A percentile compares a stretch with the other conserved stretches of the same genome.
Evolutionary conservation across 2,888 invertebrate species (phyloP).

Genomic region (Drosophila neonasuta): DNA sequence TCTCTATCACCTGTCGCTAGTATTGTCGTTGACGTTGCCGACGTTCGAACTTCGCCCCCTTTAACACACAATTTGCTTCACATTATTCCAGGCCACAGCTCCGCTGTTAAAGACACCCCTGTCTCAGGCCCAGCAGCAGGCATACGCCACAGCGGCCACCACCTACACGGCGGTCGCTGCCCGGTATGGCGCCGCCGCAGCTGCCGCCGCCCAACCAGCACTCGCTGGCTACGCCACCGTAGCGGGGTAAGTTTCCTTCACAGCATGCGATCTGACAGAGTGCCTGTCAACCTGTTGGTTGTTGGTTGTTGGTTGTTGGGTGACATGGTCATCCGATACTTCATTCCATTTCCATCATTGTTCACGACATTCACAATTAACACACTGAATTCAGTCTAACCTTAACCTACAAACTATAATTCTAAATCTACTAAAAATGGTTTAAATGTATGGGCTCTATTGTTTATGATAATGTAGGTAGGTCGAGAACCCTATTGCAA

Average conservation of each 20-base stretch:
- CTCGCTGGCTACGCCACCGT: conserved; percentile 89
- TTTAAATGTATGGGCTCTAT: not conserved
- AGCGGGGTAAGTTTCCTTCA: conserved; percentile 84
- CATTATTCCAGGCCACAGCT: conserved; percentile 85
- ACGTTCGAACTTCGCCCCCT: conserved; percentile 35
- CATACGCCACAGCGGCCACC: conserved; percentile 93
- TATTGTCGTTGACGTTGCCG: conserved; percentile 72
- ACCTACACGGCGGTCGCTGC: conserved; percentile 94
- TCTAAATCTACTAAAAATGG: not conserved
- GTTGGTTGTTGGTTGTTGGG: not conserved
- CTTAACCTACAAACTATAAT: not conserved
- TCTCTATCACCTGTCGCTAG: conserved; percentile 65
- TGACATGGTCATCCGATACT: not conserved
- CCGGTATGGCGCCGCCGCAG: conserved; percentile 89
- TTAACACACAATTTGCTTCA: conserved; percentile 64
- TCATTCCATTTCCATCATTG: conserved; percentile 1
- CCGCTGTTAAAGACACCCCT: conserved; percentile 92
- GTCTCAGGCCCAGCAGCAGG: conserved; percentile 91
- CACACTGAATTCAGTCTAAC: not conserved
- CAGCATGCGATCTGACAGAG: not conserved
- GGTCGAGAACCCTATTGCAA: no score
- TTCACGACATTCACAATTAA: conserved; percentile 12
- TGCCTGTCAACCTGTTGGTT: no score
- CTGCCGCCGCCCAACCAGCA: conserved; percentile 83
- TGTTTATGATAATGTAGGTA: no score